Percentiles rank a stretch among this genome's conserved stretches.
These are phyloP conservation scores for Pedionomus torquatus DNA, from an alignment of 2,113 vertebrate species.

Conservation along the genomic window DNA sequence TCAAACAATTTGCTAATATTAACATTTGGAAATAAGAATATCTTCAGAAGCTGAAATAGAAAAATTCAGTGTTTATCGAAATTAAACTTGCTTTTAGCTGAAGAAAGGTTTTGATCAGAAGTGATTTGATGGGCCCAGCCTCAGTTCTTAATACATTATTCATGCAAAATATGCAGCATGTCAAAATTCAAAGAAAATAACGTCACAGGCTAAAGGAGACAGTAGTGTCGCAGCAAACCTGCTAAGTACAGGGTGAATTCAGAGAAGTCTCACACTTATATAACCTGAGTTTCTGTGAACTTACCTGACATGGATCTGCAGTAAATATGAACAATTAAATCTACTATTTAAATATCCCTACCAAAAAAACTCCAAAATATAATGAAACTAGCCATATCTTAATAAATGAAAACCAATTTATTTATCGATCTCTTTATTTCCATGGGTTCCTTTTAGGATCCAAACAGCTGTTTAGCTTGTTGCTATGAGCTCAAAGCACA, in stretches of 20 bases:
- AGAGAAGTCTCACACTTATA: not conserved
- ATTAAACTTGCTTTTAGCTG: not conserved
- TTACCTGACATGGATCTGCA: not conserved
- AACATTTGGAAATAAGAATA: not conserved
- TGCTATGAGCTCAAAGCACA: not conserved
- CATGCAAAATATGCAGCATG: not conserved
- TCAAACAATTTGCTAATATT: not conserved
- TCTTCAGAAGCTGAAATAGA: not conserved
- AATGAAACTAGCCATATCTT: not conserved
- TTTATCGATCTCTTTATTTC: not conserved
- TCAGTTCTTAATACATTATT: not conserved
- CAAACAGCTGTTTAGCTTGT: not conserved
- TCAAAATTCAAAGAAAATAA: not conserved
- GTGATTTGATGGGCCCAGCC: not conserved
- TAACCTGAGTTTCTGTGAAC: not conserved
- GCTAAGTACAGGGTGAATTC: not conserved
- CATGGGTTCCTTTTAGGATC: not conserved
- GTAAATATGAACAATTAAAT: not conserved
- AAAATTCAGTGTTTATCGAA: not conserved
- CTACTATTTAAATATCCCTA: not conserved
- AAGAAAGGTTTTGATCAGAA: not conserved
- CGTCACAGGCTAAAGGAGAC: not conserved
- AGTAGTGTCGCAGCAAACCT: not conserved
- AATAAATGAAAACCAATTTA: not conserved
- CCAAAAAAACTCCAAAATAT: fast-evolving